These are phyloP conservation scores for Chaetodon trifascialis DNA, from an alignment of 2,113 vertebrate genomes.

Conservation along the genomic window DNA sequence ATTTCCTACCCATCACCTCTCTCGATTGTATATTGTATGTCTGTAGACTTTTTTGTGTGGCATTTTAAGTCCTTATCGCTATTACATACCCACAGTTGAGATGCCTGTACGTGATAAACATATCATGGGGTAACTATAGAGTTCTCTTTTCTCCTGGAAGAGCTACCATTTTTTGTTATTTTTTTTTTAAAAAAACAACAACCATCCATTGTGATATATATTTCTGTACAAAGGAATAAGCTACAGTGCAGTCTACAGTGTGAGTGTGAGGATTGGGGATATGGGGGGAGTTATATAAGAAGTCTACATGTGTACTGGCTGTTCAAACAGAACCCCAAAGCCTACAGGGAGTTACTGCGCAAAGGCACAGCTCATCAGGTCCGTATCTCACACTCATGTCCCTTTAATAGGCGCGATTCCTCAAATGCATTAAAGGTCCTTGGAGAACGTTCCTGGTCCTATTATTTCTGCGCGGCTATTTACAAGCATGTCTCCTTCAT, in stretches of 20 bases:
- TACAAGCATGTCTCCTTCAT: slow-evolving; percentile 42
- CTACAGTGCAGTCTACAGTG: slow-evolving; percentile 66
- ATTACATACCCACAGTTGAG: background rate
- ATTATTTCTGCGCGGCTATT: slow-evolving; percentile 40
- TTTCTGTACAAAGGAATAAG: slow-evolving; percentile 52
- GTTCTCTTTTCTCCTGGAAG: slow-evolving; percentile 8
- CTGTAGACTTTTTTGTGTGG: background rate
- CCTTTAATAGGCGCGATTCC: slow-evolving; percentile 32
- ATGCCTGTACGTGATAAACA: background rate
- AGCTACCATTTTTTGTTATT: slow-evolving; percentile 24
- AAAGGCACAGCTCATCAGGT: slow-evolving; percentile 55
- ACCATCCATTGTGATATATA: slow-evolving; percentile 41
- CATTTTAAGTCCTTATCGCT: background rate
- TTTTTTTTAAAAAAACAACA: background rate
- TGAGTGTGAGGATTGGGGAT: slow-evolving; percentile 45
- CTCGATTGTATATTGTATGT: background rate
- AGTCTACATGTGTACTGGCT: slow-evolving; percentile 49
- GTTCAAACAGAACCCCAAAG: slow-evolving; percentile 36
- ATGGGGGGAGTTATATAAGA: slow-evolving; percentile 55
- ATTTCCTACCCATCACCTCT: background rate
- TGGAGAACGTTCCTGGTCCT: slow-evolving; percentile 2
- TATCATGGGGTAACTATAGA: background rate
- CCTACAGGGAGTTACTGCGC: slow-evolving; percentile 48
- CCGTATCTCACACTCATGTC: slow-evolving; percentile 47
- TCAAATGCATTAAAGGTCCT: slow-evolving; percentile 3